These are phyloP conservation scores for Dione juno DNA, from an alignment of 2,888 invertebrate genomes.

Conservation along the genomic window DNA sequence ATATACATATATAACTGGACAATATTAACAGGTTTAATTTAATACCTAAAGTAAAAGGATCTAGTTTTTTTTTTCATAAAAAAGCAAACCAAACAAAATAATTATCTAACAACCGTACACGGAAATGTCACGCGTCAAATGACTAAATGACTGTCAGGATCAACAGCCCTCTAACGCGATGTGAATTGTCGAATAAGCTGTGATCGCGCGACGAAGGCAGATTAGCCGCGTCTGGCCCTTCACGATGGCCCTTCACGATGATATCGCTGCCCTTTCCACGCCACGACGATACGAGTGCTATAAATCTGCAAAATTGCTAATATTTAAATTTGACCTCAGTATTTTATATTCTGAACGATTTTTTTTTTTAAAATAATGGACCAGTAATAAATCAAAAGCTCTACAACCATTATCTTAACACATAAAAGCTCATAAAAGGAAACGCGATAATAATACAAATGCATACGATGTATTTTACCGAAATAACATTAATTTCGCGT, in stretches of 20 bases:
- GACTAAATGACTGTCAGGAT: conserved; percentile 38
- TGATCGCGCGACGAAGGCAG: conserved; percentile 68
- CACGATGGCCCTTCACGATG: conserved; percentile 61
- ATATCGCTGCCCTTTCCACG: conserved; percentile 72
- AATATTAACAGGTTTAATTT: no score
- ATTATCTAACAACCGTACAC: conserved; percentile 23
- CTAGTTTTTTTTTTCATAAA: no score
- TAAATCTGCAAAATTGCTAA: conserved; percentile 43
- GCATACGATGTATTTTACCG: conserved; percentile 35
- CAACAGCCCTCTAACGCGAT: conserved; percentile 43
- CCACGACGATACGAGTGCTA: conserved; percentile 73
- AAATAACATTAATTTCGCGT: conserved; percentile 58
- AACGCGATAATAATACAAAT: conserved; percentile 23
- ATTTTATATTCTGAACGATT: not conserved
- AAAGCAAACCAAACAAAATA: not conserved
- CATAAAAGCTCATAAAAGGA: conserved; percentile 7
- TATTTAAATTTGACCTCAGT: conserved; percentile 33
- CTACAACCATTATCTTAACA: conserved; percentile 8
- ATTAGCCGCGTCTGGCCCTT: conserved; percentile 72
- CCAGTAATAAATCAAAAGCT: not conserved
- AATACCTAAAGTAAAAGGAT: no score
- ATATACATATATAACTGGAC: no score
- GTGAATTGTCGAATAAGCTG: conserved; percentile 50
- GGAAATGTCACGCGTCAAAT: conserved; percentile 30
- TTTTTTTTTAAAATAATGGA: not conserved